Evolutionary conservation across 2,888 invertebrate genomes (phyloP), one percentile per base, ranked within the genome.

Genomic region (Helicoverpa assulta): DNA sequence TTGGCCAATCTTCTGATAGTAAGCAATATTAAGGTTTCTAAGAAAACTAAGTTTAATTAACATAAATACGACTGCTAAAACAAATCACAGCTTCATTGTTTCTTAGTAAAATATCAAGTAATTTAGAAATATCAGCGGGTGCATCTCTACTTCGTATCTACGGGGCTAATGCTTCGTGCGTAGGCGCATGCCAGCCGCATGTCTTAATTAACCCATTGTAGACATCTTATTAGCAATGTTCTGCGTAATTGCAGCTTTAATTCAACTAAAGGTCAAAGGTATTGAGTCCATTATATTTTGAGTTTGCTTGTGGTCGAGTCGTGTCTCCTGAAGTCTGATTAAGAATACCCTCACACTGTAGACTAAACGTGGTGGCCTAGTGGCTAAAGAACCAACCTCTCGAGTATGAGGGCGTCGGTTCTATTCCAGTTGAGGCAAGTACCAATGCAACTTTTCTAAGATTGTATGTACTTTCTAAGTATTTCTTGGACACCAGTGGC

Each of bases 191-290:
- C 83, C 86, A 85, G 76, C 63, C 75, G 78, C 89, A 85, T 89
- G 87, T 92, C 92, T 92, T 92, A 93, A 93, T 93, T 92, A 92
- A 90, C 86, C 88, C 81, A 90, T 90, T 90, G 90, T 88, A 37
- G 37, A 81, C 80, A 83, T 86, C 87, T 88, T 88, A 90, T 90
- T 89, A 81, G 81, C 87, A 43, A 63, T 65, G 80, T 83, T 69
- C 73, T 78, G 86, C 83, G 81, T 85, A 82, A 85, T 85, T 85
- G 83, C 80, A 78, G 70, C 77, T 52, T 73, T 79, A 83, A 81
- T 81, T 68, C 40, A 18, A 29, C 67, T 76, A 93, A 92, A 93
- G 92, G 90, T 91, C 85, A 91, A 86, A 92, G 90, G 90, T 93
- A 90, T 92, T 87, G 85, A 86, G 89, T 88, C 86, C 87, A 87